Evolutionary conservation across 2,888 invertebrate genomes (phyloP), one percentile per base, ranked within the genome.

Genomic region (Sminthurinus aureus): DNA sequence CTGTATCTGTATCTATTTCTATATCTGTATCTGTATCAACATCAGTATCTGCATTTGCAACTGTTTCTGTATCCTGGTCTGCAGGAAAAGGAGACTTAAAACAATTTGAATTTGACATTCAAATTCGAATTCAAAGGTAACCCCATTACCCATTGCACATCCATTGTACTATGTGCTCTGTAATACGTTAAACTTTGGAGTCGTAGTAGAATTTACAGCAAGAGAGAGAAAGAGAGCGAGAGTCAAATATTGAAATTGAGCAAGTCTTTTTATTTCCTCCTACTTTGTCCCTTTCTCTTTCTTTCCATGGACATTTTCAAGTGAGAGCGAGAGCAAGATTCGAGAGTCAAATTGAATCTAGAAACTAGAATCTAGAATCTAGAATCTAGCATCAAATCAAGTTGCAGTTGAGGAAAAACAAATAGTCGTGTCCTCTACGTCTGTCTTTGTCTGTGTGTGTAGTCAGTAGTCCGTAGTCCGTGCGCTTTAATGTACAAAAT

Each of bases 181-280:
- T 38, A 38, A 4, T 38, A 38, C 38, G 6, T 38, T 38, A 38
- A 38, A 38, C 6, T 38, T 38, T 38, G 38, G 3, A 38, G 38
- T 38, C n/a, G n/a, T n/a, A n/a, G n/a, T n/a, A 58, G 9, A 58
- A 58, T 15, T 15, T 58, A 9, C 58, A 58, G 58, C 9, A 58
- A 58, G 58, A 58, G 58, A 58, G 67, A 67, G 67, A 67, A n/a
- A 9, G 67, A 67, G 67, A 67, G 67, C 11, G n/a, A 69, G n/a
- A 71, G 13, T 71, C 11, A 71, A 71, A 71, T 24, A 71, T 71
- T 71, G 22, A 71, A 71, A 71, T 71, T 71, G 71, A 71, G 24
- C 24, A 6, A 24, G 71, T 71, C 71, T 71, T 71, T 71, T 22
- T 71, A 24, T 71, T 71, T 71, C 24, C 22, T 71, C 24, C 24